Conservation (phyloP, 2,113 vertebrate genomes). For the Embiotoca jacksoni region DNA sequence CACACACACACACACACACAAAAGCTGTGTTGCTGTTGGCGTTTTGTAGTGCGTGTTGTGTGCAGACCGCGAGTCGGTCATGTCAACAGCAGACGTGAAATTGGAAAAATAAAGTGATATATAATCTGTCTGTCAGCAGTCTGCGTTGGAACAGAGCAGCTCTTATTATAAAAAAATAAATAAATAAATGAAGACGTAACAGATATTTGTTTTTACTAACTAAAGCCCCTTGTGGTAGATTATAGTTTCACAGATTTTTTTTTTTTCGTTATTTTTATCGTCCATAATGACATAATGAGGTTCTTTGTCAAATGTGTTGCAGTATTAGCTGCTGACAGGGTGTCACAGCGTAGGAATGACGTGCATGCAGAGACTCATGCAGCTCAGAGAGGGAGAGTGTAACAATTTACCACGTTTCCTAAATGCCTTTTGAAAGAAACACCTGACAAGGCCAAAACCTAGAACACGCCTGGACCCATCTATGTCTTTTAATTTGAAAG, state of each 20-base stretch:
- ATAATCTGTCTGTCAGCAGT: conserved; percentile 36
- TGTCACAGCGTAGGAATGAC: no score
- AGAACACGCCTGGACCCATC: no score
- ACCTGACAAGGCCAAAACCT: no score
- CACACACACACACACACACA: conserved; percentile 9
- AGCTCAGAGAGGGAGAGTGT: no score
- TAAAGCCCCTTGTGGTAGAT: not conserved
- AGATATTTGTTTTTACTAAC: no score
- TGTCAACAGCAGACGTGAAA: conserved; percentile 52
- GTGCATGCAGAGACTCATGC: no score
- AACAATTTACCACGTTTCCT: no score
- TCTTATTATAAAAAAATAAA: conserved; percentile 24
- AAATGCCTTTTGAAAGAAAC: no score
- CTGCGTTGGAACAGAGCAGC: not conserved
- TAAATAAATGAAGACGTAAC: conserved; percentile 21
- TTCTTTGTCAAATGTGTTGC: no score
- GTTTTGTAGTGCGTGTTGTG: conserved; percentile 16
- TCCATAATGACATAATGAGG: no score
- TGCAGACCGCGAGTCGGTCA: conserved; percentile 14
- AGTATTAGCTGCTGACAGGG: no score
- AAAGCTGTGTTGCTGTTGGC: conserved; percentile 22
- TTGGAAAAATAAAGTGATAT: conserved; percentile 59
- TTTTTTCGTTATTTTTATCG: not conserved
- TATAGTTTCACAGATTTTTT: not conserved
- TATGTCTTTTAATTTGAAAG: no score